These are phyloP conservation scores for Cosmorhoe ocellata DNA, from an alignment of 2,888 invertebrate genomes.

Conservation along the genomic window DNA sequence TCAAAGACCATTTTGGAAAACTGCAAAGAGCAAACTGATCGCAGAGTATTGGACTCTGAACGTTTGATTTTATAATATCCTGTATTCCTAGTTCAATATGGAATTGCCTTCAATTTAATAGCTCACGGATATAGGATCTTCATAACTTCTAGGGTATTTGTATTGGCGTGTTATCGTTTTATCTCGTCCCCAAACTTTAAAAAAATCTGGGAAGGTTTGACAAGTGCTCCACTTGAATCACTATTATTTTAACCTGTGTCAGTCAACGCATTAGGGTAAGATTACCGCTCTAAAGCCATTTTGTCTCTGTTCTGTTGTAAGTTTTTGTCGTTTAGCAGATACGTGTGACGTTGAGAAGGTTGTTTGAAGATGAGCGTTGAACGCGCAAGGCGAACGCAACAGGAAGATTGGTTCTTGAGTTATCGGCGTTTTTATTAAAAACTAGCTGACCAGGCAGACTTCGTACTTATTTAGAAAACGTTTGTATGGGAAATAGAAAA, in stretches of 20 bases:
- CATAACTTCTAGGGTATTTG: no score
- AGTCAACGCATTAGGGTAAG: conserved; percentile 37
- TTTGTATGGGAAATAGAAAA: no score
- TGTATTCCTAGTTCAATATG: no score
- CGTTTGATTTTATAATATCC: no score
- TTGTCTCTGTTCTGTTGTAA: conserved; percentile 33
- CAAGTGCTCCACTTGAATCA: conserved; percentile 23
- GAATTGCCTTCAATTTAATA: no score
- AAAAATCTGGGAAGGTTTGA: conserved; percentile 41
- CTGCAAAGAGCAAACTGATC: no score
- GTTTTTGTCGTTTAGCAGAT: conserved; percentile 34
- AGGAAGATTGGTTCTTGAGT: conserved; percentile 18
- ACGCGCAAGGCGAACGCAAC: conserved; percentile 3
- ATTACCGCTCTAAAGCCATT: conserved; percentile 39
- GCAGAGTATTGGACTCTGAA: no score
- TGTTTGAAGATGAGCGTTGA: conserved; percentile 18
- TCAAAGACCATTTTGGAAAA: no score
- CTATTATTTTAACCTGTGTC: conserved; percentile 6
- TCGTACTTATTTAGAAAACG: no score
- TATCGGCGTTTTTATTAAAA: conserved; percentile 11
- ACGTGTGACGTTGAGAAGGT: conserved; percentile 33
- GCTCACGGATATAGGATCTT: no score
- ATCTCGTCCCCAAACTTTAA: not conserved
- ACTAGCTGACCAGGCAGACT: no score
- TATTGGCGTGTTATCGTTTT: not conserved